Evolutionary conservation across 2,888 invertebrate genomes (phyloP).

Genomic region (Hirudinaria manillensis): DNA sequence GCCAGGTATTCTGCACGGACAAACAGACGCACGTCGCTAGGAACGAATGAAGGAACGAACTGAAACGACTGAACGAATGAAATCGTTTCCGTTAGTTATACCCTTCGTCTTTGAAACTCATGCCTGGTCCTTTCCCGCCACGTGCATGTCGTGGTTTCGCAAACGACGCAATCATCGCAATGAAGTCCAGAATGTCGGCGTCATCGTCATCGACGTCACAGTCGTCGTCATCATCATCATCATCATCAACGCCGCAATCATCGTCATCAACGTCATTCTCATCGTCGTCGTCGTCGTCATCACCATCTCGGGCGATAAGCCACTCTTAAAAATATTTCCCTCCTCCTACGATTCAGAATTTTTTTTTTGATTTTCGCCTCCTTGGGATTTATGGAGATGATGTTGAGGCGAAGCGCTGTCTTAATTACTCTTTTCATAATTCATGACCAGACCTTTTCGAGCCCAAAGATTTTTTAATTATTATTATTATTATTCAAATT

Average conservation of each 20-base stretch:
- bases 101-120: too few species aligned
- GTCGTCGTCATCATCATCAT: neutral
- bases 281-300: conserved; percentile 19
- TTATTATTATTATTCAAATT: too few species aligned
- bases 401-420: too few species aligned
- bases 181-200: neutral
- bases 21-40: neutral
- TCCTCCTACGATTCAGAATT: too few species aligned
- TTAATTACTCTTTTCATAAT: too few species aligned
- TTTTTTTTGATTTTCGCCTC: too few species aligned
- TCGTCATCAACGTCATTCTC: conserved; percentile 22
- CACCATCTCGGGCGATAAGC: neutral
- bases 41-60: conserved; percentile 3
- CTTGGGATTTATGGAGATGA: too few species aligned
- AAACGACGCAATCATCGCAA: neutral
- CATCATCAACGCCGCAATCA: conserved; percentile 26
- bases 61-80: neutral
- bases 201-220: neutral
- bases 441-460: too few species aligned
- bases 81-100: neutral
- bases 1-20: conserved; percentile 25
- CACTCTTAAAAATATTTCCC: too few species aligned
- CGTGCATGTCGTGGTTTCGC: neutral
- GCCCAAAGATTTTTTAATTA: too few species aligned
- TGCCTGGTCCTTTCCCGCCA: too few species aligned